Percentiles rank a stretch among this genome's conserved stretches.
Evolutionary conservation across 2,888 invertebrate genomes (phyloP).

Genomic region (Syrista parreyssii): DNA sequence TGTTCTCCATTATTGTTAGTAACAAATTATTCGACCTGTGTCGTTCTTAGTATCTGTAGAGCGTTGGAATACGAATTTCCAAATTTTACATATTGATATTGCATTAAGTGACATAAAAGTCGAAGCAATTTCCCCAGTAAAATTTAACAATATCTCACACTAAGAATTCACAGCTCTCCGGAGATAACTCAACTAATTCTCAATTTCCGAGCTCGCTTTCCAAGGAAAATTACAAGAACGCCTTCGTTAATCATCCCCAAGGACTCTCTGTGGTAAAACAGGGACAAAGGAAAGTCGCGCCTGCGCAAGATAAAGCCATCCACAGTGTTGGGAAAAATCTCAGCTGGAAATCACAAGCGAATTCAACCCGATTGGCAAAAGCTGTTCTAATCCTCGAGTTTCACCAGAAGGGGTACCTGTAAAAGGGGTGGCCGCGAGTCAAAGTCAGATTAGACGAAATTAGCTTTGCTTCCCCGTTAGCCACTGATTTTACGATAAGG

Average conservation of each 20-base stretch:
- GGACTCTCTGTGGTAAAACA: neutral
- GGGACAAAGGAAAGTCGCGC: neutral
- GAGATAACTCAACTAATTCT: neutral
- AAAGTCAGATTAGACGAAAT: slow-evolving; percentile 18
- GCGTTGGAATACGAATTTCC: neutral
- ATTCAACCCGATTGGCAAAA: neutral
- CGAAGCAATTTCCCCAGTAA: neutral
- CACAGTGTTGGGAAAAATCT: neutral
- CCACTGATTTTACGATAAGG: slow-evolving; percentile 22
- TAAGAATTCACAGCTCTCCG: neutral
- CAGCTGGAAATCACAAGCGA: neutral
- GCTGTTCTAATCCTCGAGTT: neutral
- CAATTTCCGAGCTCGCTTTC: neutral
- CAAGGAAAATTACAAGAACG: neutral
- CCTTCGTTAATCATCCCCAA: neutral
- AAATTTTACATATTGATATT: neutral
- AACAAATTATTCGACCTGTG: neutral
- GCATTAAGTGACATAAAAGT: neutral
- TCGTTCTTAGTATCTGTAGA: neutral
- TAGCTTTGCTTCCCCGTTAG: slow-evolving; percentile 19
- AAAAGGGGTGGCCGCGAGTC: neutral
- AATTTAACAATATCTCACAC: neutral
- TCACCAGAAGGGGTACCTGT: neutral
- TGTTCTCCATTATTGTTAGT: neutral
- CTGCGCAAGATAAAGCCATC: neutral